Evolutionary conservation across 2,113 vertebrate genomes (phyloP).

Genomic region (Melospiza melodia): DNA sequence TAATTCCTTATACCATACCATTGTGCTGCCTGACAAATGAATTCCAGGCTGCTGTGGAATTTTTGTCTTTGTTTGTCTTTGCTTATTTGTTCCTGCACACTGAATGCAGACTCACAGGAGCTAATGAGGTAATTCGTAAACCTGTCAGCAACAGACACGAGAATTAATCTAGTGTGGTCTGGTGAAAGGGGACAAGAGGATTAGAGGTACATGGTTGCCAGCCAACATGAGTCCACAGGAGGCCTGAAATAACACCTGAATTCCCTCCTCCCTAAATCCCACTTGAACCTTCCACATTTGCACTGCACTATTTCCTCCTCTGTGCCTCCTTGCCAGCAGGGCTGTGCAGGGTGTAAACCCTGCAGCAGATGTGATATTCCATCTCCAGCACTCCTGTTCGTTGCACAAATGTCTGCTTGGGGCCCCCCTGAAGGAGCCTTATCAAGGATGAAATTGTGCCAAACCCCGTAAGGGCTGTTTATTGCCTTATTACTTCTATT

Average conservation of each 20-base stretch:
- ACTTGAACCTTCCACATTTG: background rate
- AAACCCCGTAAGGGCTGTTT: background rate
- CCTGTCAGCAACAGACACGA: conserved; percentile 16
- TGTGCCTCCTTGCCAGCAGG: background rate
- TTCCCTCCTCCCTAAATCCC: background rate
- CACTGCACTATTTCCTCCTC: background rate
- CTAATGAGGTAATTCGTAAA: conserved; percentile 63
- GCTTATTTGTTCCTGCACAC: background rate
- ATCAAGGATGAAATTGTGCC: background rate
- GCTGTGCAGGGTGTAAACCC: background rate
- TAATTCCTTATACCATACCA: background rate
- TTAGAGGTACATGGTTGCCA: background rate
- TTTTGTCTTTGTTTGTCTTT: conserved; percentile 27
- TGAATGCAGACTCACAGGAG: conserved; percentile 14
- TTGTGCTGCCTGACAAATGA: conserved; percentile 5
- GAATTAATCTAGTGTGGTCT: conserved; percentile 37
- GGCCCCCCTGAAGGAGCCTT: background rate
- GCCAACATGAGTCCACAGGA: background rate
- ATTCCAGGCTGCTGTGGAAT: conserved; percentile 21
- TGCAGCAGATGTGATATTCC: background rate
- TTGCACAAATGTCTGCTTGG: background rate
- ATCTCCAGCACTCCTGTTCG: background rate
- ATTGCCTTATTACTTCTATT: background rate
- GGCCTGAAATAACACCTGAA: background rate
- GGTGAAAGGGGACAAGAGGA: background rate